A percentile compares a stretch with the other conserved stretches of the same genome.
Evolutionary conservation across 2,797 vertebrate genomes (phyloP).

Genomic region (Trachops cirrhosus): DNA sequence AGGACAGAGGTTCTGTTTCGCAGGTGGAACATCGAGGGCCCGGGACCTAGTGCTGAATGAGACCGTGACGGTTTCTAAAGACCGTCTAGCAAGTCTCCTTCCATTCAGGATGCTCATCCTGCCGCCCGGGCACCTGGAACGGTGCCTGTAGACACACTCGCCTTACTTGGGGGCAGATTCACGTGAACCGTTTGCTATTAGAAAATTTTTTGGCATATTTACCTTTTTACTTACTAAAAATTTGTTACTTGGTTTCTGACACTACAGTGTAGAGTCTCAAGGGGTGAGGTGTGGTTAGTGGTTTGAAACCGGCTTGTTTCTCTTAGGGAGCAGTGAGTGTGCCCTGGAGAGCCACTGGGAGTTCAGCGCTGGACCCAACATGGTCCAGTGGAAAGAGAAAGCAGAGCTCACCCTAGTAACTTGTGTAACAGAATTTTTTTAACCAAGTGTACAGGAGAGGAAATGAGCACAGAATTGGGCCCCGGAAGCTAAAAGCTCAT

Average conservation of each 20-base stretch:
- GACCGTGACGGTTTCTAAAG: neutral
- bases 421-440: neutral
- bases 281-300: neutral
- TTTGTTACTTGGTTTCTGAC: neutral
- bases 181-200: neutral
- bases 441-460: neutral
- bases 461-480: neutral
- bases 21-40: neutral
- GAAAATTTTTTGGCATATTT: neutral
- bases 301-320: neutral
- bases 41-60: neutral
- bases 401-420: neutral
- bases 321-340: neutral
- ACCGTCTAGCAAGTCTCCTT: neutral
- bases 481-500: neutral
- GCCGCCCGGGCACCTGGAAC: neutral
- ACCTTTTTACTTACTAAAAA: constrained; percentile 29
- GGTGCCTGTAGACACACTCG: neutral
- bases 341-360: neutral
- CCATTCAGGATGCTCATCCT: neutral
- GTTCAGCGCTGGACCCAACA: neutral
- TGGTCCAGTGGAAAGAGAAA: neutral
- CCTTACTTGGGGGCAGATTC: neutral
- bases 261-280: neutral
- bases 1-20: neutral